Conservation (phyloP, 2,797 vertebrate species). For the Microchirus variegatus region DNA sequence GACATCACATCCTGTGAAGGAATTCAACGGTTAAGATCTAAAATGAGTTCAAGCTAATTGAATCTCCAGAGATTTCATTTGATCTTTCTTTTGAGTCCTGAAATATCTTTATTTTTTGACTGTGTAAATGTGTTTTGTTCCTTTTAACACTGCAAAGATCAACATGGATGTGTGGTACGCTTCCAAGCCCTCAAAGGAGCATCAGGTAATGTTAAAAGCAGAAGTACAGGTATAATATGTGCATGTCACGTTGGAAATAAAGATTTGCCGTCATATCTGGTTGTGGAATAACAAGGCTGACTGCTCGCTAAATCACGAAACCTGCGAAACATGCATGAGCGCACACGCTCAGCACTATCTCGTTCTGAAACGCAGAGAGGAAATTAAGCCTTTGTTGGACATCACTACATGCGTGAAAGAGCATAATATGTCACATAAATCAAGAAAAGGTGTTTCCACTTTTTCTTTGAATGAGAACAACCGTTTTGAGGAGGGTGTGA, state of each 20-base stretch:
- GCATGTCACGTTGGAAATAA: background rate
- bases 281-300: slow-evolving; percentile 2
- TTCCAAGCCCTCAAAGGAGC: no score
- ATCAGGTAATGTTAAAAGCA: no score
- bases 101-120: no score
- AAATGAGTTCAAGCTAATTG: no score
- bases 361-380: slow-evolving; percentile 19
- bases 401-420: slow-evolving; percentile 7
- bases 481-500: slow-evolving; percentile 68
- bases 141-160: no score
- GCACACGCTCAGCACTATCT: slow-evolving; percentile 1
- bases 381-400: slow-evolving; percentile 23
- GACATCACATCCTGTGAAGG: no score
- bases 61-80: no score
- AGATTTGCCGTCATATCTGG: slow-evolving; percentile 2
- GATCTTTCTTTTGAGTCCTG: no score
- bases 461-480: slow-evolving; percentile 46
- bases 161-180: no score
- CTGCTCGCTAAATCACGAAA: background rate
- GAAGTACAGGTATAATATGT: no score
- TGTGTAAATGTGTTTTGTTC: no score
- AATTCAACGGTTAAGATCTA: no score
- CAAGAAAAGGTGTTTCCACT: slow-evolving; percentile 57
- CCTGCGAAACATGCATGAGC: slow-evolving; percentile 2
- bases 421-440: slow-evolving; percentile 40